Evolutionary conservation across 2,888 invertebrate species (phyloP).

Genomic region (Spilarctia lutea): DNA sequence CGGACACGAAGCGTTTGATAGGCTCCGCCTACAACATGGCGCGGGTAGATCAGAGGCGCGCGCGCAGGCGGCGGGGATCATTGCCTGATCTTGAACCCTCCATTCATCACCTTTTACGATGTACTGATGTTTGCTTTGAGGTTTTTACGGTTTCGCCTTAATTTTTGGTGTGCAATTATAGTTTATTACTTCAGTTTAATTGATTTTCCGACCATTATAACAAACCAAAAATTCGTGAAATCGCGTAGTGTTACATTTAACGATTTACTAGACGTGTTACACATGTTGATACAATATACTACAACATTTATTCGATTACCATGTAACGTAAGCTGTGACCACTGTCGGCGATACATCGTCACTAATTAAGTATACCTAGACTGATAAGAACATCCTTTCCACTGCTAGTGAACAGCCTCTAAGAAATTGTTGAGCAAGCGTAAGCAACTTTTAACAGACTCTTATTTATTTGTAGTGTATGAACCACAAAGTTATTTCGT

Average conservation of each 20-base stretch:
- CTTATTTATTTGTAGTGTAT: conserved; percentile 15
- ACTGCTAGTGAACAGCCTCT: conserved; percentile 32
- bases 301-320: conserved; percentile 37
- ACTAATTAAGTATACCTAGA: neutral
- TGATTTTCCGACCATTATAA: conserved; percentile 62
- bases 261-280: conserved; percentile 45
- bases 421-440: conserved; percentile 23
- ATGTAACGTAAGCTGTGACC: conserved; percentile 33
- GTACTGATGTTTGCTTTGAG: conserved; percentile 71
- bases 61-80: conserved; percentile 61
- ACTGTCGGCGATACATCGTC: neutral
- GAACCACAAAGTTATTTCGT: neutral
- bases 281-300: conserved; percentile 37
- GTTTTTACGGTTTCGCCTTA: conserved; percentile 78
- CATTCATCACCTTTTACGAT: conserved; percentile 82
- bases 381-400: conserved; percentile 41
- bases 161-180: conserved; percentile 73
- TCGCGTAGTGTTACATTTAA: conserved; percentile 43
- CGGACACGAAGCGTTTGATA: conserved; percentile 42
- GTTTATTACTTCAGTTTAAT: conserved; percentile 67
- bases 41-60: conserved; percentile 48
- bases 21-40: conserved; percentile 82
- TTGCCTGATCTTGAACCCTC: conserved; percentile 79
- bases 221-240: conserved; percentile 55
- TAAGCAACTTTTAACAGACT: conserved; percentile 25